A percentile compares a stretch with the other conserved stretches of the same genome.
Evolutionary conservation across 92 coral and sea anemone genomes (phyloP).

Genomic region (Palythoa grandis): DNA sequence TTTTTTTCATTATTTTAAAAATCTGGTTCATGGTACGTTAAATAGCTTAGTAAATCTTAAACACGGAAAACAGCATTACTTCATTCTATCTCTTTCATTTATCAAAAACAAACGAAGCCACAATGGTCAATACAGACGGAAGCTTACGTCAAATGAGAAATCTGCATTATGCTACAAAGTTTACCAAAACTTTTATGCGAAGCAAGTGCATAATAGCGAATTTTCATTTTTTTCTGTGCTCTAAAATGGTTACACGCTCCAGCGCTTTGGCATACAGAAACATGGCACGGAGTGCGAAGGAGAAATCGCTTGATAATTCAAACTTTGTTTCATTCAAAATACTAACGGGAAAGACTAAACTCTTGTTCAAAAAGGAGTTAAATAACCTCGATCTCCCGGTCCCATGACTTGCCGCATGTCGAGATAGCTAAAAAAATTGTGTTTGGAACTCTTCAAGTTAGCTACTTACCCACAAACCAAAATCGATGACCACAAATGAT

Average conservation of each 20-base stretch:
- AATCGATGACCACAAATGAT: conserved; percentile 34
- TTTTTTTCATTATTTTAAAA: no score
- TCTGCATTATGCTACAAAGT: background rate
- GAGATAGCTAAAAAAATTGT: conserved; percentile 11
- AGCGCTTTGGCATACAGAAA: background rate
- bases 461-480: conserved; percentile 9
- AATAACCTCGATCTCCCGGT: background rate
- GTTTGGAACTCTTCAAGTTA: background rate
- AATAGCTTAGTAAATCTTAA: no score
- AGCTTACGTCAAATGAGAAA: background rate
- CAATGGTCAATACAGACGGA: background rate
- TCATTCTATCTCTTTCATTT: no score
- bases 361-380: background rate
- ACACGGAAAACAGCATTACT: no score
- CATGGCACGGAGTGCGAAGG: background rate
- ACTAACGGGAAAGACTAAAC: background rate
- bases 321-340: background rate
- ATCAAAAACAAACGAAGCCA: no score
- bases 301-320: background rate
- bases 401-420: conserved; percentile 7
- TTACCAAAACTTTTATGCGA: background rate
- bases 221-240: background rate
- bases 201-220: background rate
- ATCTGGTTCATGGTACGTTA: no score
- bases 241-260: background rate